Evolutionary conservation across 2,113 vertebrate genomes (phyloP), one percentile per base, ranked within the genome.

Genomic region (Callospermophilus lateralis): DNA sequence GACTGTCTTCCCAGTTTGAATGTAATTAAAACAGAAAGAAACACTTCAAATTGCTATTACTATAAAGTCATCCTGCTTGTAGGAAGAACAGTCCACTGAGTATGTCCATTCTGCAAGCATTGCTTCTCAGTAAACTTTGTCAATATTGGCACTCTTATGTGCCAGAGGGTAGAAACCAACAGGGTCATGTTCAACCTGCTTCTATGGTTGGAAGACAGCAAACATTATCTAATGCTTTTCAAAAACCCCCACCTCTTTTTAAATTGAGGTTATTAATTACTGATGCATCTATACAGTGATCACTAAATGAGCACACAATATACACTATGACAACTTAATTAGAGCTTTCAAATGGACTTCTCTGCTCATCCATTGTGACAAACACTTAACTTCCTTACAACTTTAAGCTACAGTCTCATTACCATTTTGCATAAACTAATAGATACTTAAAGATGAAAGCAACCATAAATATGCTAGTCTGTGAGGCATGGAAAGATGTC

Each of bases 301-400:
- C 78, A 93, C 51, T 87, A 89, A 94, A 92, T 96, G 95, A 95
- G 55, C 48, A 67, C 34, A 92, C 73, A 95, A 76, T 94, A 76
- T 42, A 91, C 61, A 61, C 89, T 86, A 73, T 94, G 86, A 90
- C 90, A 96, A 67, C 70, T 93, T 98, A 95, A 96, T 97, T 93
- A 96, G 80, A 92, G 72, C 89, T 96, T 97, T 72, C 89, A 85
- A 80, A 89, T 91, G 65, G 70, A 95, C 76, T 95, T 94, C 61
- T 83, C 97, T 90, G 77, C 79, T 96, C 78, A 96, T 79, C 55
- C 39, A 89, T 65, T 79, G 51, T 89, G 81, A 96, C 61, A 84
- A 86, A 89, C 32, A 86, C 30, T 96, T 95, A 96, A 89, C 73
- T 94, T 96, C 20, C 22, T 68, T 92, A 63, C 76, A 80, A 91